Conservation (phyloP, 2,797 vertebrate genomes). For the Crax fasciolata region DNA sequence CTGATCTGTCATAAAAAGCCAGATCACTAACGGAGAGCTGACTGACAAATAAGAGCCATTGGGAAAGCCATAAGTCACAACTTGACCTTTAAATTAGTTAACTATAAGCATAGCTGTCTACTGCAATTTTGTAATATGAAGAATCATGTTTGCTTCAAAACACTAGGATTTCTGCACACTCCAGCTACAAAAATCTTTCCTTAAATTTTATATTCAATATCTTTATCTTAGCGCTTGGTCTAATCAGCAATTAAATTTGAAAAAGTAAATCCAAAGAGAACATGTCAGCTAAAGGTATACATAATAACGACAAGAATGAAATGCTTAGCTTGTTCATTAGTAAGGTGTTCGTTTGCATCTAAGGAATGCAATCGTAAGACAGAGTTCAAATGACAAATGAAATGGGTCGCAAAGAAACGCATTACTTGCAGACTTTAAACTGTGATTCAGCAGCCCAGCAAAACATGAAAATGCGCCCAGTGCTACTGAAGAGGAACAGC, state of each 20-base stretch:
- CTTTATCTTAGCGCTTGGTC: conserved; percentile 5
- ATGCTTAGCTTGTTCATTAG: background rate
- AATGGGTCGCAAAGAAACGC: conserved; percentile 80
- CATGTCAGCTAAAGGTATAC: conserved; percentile 44
- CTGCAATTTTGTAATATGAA: background rate
- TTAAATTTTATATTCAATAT: conserved; percentile 40
- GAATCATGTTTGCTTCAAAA: background rate
- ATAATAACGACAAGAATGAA: background rate
- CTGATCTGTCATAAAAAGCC: background rate
- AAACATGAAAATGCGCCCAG: conserved; percentile 80
- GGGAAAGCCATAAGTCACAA: conserved; percentile 51
- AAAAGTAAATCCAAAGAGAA: conserved; percentile 8
- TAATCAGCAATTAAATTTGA: conserved; percentile 12
- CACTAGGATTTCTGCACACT: background rate
- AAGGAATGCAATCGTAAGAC: background rate
- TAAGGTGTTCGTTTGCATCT: background rate
- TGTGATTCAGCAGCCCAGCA: conserved; percentile 83
- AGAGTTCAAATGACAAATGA: conserved; percentile 75
- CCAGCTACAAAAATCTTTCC: background rate
- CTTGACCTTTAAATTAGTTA: background rate
- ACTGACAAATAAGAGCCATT: background rate
- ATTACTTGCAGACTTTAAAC: conserved; percentile 55
- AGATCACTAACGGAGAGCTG: background rate
- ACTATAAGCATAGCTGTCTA: background rate
- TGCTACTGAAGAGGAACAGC: conserved; percentile 84